These are phyloP conservation scores for Geotrypetes seraphini DNA, from an alignment of 2,797 vertebrate species.

Conservation along the genomic window DNA sequence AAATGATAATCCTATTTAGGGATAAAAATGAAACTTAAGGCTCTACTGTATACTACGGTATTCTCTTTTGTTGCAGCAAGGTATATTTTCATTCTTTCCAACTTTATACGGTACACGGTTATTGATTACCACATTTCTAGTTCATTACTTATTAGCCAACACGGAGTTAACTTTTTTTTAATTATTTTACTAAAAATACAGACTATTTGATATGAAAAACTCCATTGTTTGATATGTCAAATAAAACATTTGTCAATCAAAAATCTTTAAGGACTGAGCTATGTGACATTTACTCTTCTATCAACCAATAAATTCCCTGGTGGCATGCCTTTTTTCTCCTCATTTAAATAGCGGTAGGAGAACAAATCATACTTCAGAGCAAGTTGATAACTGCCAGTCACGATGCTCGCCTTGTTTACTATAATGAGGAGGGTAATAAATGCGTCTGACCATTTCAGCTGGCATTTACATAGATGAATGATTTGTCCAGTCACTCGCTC, in stretches of 20 bases:
- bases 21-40: too few species aligned
- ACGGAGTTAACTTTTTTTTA: slow-evolving; percentile 32
- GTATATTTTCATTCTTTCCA: too few species aligned
- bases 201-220: slow-evolving; percentile 67
- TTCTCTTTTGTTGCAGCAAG: slow-evolving; percentile 33
- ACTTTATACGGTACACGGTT: too few species aligned
- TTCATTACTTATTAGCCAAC: slow-evolving; percentile 30
- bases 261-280: slow-evolving; percentile 71
- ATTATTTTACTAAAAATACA: slow-evolving; percentile 52
- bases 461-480: slow-evolving; percentile 92
- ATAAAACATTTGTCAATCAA: slow-evolving; percentile 84
- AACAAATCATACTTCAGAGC: slow-evolving; percentile 70
- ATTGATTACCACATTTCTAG: too few species aligned
- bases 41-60: too few species aligned
- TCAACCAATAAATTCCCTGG: slow-evolving; percentile 66
- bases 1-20: too few species aligned
- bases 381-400: slow-evolving; percentile 79
- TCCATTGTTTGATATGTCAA: slow-evolving; percentile 78
- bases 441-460: slow-evolving; percentile 78
- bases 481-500: slow-evolving; percentile 78
- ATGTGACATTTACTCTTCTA: slow-evolving; percentile 83
- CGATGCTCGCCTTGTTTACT: slow-evolving; percentile 71
- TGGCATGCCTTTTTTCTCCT: slow-evolving; percentile 70
- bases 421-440: slow-evolving; percentile 82
- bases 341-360: slow-evolving; percentile 69